A percentile compares a stretch with the other conserved stretches of the same genome.
phyloP scores from a whole-genome alignment of 2,113 vertebrate species.

The Oryzias curvinotus region DNA sequence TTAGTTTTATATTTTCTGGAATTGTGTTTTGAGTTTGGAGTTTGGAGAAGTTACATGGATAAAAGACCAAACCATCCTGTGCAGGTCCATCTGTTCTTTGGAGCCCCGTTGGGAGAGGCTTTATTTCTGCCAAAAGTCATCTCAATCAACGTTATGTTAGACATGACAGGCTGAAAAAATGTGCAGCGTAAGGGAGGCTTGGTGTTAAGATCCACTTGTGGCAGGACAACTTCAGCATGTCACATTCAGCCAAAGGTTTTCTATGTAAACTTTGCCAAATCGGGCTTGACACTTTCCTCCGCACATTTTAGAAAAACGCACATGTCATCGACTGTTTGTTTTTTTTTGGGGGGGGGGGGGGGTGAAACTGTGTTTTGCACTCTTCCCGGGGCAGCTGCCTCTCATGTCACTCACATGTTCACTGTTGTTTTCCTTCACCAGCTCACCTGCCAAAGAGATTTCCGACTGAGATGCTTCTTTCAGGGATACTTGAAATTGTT shows the following conservation, averaged over 20 bases:
- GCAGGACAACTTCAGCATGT: background rate
- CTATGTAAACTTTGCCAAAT: conserved; percentile 2
- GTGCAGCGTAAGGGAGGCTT: background rate
- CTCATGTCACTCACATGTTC: background rate
- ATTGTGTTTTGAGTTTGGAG: no score
- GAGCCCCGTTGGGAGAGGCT: background rate
- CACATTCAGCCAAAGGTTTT: background rate
- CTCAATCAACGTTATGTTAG: no score
- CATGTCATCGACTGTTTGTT: background rate
- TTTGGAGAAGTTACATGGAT: no score
- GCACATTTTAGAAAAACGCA: background rate
- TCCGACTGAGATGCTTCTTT: conserved; percentile 1
- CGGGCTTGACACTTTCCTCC: background rate
- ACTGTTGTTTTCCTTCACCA: conserved; percentile 6
- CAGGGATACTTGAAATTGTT: background rate
- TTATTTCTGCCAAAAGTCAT: background rate
- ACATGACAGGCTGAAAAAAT: no score
- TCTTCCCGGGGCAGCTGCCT: conserved; percentile 1
- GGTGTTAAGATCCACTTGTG: background rate
- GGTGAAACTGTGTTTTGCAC: background rate
- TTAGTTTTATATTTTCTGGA: no score
- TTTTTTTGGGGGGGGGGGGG: no score
- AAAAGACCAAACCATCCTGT: background rate
- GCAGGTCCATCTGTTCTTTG: background rate
- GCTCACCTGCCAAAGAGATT: background rate